A percentile compares a stretch with the other conserved stretches of the same genome.
These are phyloP conservation scores for Druon quercuslanigerum DNA, from an alignment of 1,140 invertebrate species.

Conservation along the genomic window DNA sequence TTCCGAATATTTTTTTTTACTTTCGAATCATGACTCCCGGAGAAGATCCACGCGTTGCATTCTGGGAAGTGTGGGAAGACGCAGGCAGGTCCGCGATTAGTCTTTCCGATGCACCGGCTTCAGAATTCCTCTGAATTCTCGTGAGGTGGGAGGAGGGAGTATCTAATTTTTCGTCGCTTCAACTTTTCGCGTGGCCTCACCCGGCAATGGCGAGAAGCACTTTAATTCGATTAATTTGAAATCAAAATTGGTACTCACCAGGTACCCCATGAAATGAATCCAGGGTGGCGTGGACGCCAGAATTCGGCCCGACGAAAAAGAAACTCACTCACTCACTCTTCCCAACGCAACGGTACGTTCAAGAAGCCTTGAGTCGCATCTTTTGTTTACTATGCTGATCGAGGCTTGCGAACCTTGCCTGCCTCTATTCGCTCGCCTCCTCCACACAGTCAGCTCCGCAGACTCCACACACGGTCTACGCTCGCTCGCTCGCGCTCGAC, in stretches of 20 bases:
- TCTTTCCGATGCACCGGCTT: conserved; percentile 12
- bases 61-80: background rate
- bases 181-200: too few species aligned
- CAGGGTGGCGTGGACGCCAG: conserved; percentile 38
- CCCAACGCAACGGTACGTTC: background rate
- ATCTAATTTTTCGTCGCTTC: too few species aligned
- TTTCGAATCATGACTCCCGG: conserved; percentile 20
- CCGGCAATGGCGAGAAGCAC: background rate
- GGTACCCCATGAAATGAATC: conserved; percentile 2
- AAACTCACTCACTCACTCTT: conserved; percentile 26
- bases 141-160: too few species aligned
- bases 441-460: too few species aligned
- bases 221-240: conserved; percentile 2
- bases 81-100: conserved; percentile 4
- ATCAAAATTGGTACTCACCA: conserved; percentile 33
- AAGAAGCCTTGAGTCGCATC: conserved; percentile 50
- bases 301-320: conserved; percentile 18
- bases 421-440: conserved; percentile 34
- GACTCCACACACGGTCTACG: conserved; percentile 41
- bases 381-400: conserved; percentile 58
- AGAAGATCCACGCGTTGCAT: conserved; percentile 36
- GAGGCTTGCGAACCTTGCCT: conserved; percentile 32
- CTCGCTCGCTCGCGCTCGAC: too few species aligned
- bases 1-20: conserved; percentile 34
- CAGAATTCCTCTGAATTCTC: background rate